Evolutionary conservation across 2,888 invertebrate species (phyloP).

Genomic region (Caenorhabditis wallacei): DNA sequence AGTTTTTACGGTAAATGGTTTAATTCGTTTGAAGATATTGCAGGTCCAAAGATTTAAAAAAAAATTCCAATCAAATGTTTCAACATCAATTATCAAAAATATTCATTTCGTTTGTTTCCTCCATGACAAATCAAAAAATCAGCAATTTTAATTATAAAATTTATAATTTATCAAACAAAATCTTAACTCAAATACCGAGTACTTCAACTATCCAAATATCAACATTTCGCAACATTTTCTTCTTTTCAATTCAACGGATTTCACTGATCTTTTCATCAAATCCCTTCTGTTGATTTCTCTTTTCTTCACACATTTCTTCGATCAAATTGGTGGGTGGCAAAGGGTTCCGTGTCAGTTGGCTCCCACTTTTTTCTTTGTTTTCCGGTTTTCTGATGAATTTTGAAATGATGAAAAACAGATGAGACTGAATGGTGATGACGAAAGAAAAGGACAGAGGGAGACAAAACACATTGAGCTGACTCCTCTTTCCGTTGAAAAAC

Average conservation of each 20-base stretch:
- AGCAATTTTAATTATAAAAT: too few relatives aligned
- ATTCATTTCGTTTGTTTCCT: too few relatives aligned
- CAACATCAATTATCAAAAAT: too few relatives aligned
- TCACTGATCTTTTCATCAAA: not conserved
- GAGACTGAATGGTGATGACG: constrained; percentile 24
- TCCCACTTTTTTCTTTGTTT: constrained; percentile 20
- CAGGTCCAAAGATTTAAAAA: too few relatives aligned
- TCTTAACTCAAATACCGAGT: not conserved
- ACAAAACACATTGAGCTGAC: constrained; percentile 21
- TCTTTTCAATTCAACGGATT: too few relatives aligned
- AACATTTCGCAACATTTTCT: constrained; percentile 35
- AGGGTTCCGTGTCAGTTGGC: constrained; percentile 43
- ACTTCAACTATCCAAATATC: constrained; percentile 23
- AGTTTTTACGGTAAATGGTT: too few relatives aligned
- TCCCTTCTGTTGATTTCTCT: not conserved
- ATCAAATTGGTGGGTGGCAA: constrained; percentile 49
- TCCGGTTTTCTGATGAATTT: not conserved
- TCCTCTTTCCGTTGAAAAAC: constrained; percentile 1
- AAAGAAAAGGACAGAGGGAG: not conserved
- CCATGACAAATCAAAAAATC: too few relatives aligned
- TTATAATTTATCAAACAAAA: too few relatives aligned
- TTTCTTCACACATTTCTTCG: constrained; percentile 6
- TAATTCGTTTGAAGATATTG: too few relatives aligned
- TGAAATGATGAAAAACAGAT: constrained; percentile 45
- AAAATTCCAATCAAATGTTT: too few relatives aligned